Base-by-base conservation (phyloP, 2,888 invertebrate genomes). In the Physocephala rufipes region DNA sequence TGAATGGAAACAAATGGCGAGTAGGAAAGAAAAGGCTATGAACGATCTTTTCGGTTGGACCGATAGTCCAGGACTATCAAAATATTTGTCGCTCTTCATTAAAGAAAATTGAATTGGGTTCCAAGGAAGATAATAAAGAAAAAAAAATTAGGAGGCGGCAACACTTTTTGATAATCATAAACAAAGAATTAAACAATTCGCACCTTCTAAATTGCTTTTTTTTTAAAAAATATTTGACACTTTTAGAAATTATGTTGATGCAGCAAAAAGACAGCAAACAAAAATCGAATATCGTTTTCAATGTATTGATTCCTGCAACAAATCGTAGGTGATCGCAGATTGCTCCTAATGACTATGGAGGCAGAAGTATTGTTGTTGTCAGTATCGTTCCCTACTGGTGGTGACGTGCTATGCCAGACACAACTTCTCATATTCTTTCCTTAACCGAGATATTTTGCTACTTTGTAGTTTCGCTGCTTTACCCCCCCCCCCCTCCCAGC, bases 191-290 rank as follows among this genome's bases (percentile, higher is more conserved):
- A 55, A 1, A 3, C 9, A 36, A 36, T 36, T 36, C 36, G 36
- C 36, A 36, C 36, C 36, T 36, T 36, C 36, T 9, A 9, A 36
- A 36, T 4, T n/a, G 24, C 3, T 55, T 21, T 24, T 9, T 21
- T 43, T 19, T 15, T 26, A 9, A n/a, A 53, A 30, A 72, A 72
- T 70, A 61, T 64, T 69, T 68, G 68, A 66, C 65, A 67, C 72
- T 72, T 71, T 71, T 62, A 15, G 72, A 71, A 74, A 72, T 74
- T 74, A 71, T 74, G 74, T 74, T 74, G 74, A 71, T 72, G 71
- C 70, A 74, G 71, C 69, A 74, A 58, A 55, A 21, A 47, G 28
- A 49, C 16, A 19, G 1, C 16, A 49, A 2, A 49, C 49, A 21
- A 36, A 28, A 61, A 21, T 36, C 36, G 43, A 43, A 45, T 12